A percentile compares a stretch with the other conserved stretches of the same genome.
These are phyloP conservation scores for Gymnoscopelus braueri DNA, from an alignment of 2,797 vertebrate genomes.

Conservation along the genomic window DNA sequence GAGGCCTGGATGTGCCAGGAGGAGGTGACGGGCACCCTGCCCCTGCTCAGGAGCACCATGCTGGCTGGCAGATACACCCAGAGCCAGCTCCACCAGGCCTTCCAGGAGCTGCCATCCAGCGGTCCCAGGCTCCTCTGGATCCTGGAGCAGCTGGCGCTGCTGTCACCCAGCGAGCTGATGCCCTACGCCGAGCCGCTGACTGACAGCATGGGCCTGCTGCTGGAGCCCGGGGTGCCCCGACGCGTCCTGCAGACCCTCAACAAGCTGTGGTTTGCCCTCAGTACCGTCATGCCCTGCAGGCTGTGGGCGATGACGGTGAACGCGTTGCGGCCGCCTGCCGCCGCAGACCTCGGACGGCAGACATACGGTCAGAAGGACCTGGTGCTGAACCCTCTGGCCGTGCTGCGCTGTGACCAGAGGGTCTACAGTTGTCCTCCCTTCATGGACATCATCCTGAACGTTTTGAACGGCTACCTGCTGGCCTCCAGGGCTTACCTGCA, in stretches of 20 bases:
- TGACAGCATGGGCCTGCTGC: conserved; percentile 87
- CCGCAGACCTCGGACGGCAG: conserved; percentile 85
- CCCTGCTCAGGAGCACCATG: conserved; percentile 92
- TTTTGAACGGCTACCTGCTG: conserved; percentile 96
- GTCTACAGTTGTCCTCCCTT: conserved; percentile 94
- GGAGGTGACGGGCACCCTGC: conserved; percentile 94
- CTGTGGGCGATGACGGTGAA: conserved; percentile 99
- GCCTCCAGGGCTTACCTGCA: conserved; percentile 97
- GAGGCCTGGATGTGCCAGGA: conserved; percentile 99
- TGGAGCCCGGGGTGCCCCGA: conserved; percentile 87
- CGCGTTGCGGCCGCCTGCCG: conserved; percentile 89
- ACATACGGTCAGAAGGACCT: conserved; percentile 95
- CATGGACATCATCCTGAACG: conserved; percentile 96
- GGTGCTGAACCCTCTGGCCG: conserved; percentile 97
- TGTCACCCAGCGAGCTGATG: conserved; percentile 93
- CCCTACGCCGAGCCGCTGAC: conserved; percentile 93
- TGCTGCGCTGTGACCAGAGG: conserved; percentile 91
- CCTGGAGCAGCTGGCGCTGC: conserved; percentile 91
- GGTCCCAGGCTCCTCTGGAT: conserved; percentile 93
- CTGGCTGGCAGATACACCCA: conserved; percentile 93
- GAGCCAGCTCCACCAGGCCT: conserved; percentile 94
- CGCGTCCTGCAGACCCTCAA: conserved; percentile 92
- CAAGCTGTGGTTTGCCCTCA: conserved; percentile 97
- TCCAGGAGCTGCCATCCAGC: conserved; percentile 88
- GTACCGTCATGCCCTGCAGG: conserved; percentile 97